These are phyloP conservation scores for Phoebastria nigripes DNA, from an alignment of 2,797 vertebrate genomes.

Conservation along the genomic window DNA sequence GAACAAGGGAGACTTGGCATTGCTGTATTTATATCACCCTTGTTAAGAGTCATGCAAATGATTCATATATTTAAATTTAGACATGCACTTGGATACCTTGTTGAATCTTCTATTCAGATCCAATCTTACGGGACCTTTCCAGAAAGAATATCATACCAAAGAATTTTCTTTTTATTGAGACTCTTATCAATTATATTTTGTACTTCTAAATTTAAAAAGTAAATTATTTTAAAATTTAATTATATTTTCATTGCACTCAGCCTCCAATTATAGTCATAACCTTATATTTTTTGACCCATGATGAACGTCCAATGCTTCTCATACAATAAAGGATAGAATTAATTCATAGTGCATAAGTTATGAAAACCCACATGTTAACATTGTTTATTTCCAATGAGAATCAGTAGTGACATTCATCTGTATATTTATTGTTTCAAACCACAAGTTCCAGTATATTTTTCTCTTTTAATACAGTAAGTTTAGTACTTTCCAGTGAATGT, in stretches of 20 bases:
- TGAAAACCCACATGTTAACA: neutral
- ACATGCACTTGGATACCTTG: neutral
- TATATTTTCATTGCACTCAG: neutral
- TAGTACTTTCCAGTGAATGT: neutral
- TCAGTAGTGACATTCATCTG: neutral
- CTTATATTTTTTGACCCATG: neutral
- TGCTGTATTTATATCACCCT: neutral
- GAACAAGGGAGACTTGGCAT: neutral
- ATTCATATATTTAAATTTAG: constrained; percentile 11
- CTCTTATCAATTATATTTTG: neutral
- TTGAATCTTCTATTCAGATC: neutral
- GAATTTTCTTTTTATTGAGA: neutral
- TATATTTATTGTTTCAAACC: neutral
- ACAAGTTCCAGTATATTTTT: neutral
- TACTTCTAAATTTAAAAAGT: neutral
- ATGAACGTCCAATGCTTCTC: neutral
- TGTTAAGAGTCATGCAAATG: neutral
- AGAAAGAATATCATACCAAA: neutral
- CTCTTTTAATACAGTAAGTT: neutral
- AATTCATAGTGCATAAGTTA: neutral
- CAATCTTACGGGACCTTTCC: neutral
- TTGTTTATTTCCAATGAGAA: neutral
- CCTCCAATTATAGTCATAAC: neutral
- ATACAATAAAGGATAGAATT: neutral
- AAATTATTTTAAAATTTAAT: neutral